Conservation (phyloP, 1,140 invertebrate genomes). For the Ctenoplectra terminalis region DNA sequence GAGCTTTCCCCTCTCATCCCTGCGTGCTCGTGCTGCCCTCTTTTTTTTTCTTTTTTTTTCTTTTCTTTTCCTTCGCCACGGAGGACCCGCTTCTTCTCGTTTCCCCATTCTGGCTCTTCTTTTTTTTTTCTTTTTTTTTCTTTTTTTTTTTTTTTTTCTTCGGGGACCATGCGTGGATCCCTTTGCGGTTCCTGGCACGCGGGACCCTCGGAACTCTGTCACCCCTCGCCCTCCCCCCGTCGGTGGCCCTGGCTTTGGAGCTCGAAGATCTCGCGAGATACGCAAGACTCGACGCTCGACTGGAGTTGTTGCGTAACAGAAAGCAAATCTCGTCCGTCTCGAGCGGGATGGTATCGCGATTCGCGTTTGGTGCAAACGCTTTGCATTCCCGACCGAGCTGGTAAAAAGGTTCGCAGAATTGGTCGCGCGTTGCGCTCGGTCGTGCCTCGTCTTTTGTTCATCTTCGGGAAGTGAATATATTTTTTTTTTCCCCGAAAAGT, state of each 20-base stretch:
- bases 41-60: conserved; percentile 61
- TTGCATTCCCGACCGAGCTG: too few species aligned
- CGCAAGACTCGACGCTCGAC: not conserved
- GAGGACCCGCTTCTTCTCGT: conserved; percentile 36
- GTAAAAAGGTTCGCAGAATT: too few species aligned
- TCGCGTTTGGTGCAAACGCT: not conserved
- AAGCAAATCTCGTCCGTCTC: not conserved
- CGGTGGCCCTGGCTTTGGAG: not conserved
- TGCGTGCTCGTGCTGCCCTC: conserved; percentile 45
- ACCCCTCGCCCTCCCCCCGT: too few species aligned
- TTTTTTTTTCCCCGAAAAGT: too few species aligned
- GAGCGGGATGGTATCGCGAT: not conserved
- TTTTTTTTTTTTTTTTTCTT: conserved; percentile 34
- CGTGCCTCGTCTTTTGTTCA: too few species aligned
- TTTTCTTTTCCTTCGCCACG: conserved; percentile 56
- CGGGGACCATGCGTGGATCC: conserved; percentile 48
- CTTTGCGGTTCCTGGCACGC: conserved; percentile 33
- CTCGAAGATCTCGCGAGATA: conserved; percentile 9
- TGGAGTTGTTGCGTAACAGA: not conserved
- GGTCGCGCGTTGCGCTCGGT: too few species aligned
- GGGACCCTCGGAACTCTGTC: not conserved
- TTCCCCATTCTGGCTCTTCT: too few species aligned
- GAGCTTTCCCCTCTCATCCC: conserved; percentile 58
- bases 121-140: conserved; percentile 10
- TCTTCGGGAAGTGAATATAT: too few species aligned